Evolutionary conservation across 2,113 vertebrate genomes (phyloP), one percentile per base, ranked within the genome.

Genomic region (Oryzias celebensis): DNA sequence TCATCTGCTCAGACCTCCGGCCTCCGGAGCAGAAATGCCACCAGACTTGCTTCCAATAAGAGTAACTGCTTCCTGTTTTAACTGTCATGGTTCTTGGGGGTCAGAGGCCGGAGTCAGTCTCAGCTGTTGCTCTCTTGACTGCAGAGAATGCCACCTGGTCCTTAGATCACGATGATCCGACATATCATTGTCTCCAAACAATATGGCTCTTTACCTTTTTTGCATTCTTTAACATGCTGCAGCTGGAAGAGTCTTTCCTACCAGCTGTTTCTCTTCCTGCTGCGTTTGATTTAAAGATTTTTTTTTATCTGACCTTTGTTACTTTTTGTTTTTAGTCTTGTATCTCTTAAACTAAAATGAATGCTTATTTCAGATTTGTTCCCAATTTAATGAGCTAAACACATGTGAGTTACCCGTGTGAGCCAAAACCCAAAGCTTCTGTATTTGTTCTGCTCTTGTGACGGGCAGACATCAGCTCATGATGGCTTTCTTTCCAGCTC

Each of bases 31-130:
- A 67, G 23, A 62, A 81, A 73, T 44, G 60, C 41, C 48, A 18
- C 20, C 48, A 51, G 51, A 69, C 55, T 43, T 7, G 18, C 49
- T 68, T 49, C 73, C 65, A 45, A 56, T 63, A 28, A 22, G 58
- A 55, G 60, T 80, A 71, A 85, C 74, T 78, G 73, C 68, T 83
- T 83, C 80, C 66, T 78, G 65, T 74, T 80, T 78, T 62, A 80
- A 75, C 71, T 53, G 61, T 71, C 62, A 42, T 17, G 60, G 73
- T 65, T 78, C 63, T 5, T 5, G 12, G 49, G 46, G 76, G 73
- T 80, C 66, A 73, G 60, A 60, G 65, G 65, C 78, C 80, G 65
- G 64, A 69, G 80, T 87, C 77, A 62, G 16, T 63, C 68, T 78
- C 81, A 78, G 75, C 76, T 80, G 75, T 81, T 67, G 58, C 57